These are phyloP conservation scores for Neolamprologus kungweensis DNA, from an alignment of 2,113 vertebrate genomes.

Conservation along the genomic window DNA sequence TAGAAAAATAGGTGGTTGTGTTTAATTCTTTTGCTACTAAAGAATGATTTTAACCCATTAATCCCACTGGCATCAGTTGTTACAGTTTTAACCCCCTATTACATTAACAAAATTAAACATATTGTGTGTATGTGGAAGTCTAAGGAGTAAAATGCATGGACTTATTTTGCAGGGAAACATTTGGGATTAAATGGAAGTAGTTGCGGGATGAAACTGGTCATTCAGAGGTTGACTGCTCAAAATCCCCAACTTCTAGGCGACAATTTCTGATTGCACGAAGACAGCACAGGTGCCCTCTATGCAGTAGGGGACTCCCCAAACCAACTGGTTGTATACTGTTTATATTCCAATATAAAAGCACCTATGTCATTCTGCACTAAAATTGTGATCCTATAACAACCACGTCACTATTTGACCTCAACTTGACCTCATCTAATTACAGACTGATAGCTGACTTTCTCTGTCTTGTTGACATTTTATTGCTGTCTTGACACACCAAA, in stretches of 20 bases:
- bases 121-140: background rate
- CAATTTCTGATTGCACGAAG: background rate
- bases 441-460: background rate
- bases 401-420: background rate
- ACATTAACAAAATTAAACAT: background rate
- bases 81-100: background rate
- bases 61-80: background rate
- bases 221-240: background rate
- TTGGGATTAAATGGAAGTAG: background rate
- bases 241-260: rapidly evolving
- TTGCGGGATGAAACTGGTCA: background rate
- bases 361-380: background rate
- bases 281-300: background rate
- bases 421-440: background rate
- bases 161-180: background rate
- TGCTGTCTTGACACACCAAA: too few species aligned
- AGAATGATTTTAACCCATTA: background rate
- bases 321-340: background rate
- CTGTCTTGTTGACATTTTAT: background rate
- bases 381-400: background rate
- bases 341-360: background rate
- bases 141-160: background rate
- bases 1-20: background rate
- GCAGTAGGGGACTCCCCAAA: background rate
- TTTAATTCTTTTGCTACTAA: background rate